Evolutionary conservation across 1,140 invertebrate genomes (phyloP), one percentile per base, ranked within the genome.

Genomic region (Drosophila sproati): DNA sequence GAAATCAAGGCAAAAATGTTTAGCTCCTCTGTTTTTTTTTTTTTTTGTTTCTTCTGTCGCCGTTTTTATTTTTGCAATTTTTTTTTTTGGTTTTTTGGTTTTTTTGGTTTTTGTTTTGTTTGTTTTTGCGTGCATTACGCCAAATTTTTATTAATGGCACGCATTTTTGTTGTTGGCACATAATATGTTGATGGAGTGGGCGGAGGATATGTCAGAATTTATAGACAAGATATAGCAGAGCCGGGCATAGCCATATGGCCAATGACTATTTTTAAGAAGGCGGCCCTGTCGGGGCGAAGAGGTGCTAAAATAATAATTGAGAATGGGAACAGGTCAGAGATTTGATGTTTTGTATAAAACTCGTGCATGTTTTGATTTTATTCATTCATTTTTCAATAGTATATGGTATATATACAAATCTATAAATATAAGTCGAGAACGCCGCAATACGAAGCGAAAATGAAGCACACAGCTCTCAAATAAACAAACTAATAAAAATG

Each of bases 401-500:
- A n/a, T 10, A 43, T 50, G 54, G 6, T 47, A 70, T 55, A 55
- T 35, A 69, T 48, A 61, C 5, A 20, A 57, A 68, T 59, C 59
- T 77, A 77, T 73, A 74, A 77, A 73, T 73, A 76, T 57, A 56
- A 37, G 47, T 7, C n/a, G 31, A 3, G 12, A 51, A 2, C 8
- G 28, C 52, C 29, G 37, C 55, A 60, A 57, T 64, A 45, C 32
- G 60, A 66, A 54, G 47, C 20, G 20, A 74, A 41, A 69, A 66
- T 62, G 60, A 59, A 50, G 34, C 45, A 66, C 51, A 66, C 57
- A 70, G 61, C 69, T 82, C 72, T 72, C 50, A 77, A 76, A 89
- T 89, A 89, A 89, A 89, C 85, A 89, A 72, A 89, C 76, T 73
- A 80, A 88, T 83, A 80, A 83, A 88, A 88, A 69, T 89, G 39